These are phyloP conservation scores for Sceloporus undulatus DNA, from an alignment of 2,113 vertebrate species.

Conservation along the genomic window DNA sequence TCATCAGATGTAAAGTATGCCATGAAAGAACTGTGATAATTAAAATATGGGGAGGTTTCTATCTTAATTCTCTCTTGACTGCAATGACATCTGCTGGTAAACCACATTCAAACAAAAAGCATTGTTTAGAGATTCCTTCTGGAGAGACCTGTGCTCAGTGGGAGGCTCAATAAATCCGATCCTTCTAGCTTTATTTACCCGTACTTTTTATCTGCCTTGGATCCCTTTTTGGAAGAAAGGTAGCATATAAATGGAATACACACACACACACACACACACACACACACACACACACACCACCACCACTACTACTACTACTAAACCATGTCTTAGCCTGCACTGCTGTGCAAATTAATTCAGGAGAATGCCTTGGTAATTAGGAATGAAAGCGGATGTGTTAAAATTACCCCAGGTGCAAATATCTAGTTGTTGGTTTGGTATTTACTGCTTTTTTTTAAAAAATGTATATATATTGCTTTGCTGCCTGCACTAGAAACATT, in stretches of 20 bases:
- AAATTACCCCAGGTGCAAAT: not conserved
- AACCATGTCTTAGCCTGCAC: not conserved
- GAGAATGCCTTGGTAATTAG: not conserved
- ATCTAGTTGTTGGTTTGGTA: not conserved
- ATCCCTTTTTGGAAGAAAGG: too few relatives aligned
- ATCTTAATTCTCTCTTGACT: not conserved
- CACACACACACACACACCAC: too few relatives aligned
- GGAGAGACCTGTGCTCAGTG: not conserved
- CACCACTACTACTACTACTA: not conserved
- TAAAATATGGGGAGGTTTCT: not conserved
- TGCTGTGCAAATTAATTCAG: too few relatives aligned
- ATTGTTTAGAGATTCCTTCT: not conserved
- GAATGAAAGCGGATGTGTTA: not conserved
- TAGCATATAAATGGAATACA: too few relatives aligned
- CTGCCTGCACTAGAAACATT: not conserved
- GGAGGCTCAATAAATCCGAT: too few relatives aligned
- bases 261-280: too few relatives aligned
- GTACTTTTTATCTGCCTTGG: too few relatives aligned
- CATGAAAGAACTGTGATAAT: not conserved
- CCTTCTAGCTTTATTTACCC: not conserved
- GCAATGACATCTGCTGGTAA: conserved; percentile 24
- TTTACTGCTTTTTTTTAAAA: not conserved
- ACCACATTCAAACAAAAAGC: too few relatives aligned
- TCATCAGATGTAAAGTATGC: not conserved
- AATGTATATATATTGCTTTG: not conserved